Conservation (phyloP, 2,797 vertebrate genomes). For the Gadopsis bispinosus region DNA sequence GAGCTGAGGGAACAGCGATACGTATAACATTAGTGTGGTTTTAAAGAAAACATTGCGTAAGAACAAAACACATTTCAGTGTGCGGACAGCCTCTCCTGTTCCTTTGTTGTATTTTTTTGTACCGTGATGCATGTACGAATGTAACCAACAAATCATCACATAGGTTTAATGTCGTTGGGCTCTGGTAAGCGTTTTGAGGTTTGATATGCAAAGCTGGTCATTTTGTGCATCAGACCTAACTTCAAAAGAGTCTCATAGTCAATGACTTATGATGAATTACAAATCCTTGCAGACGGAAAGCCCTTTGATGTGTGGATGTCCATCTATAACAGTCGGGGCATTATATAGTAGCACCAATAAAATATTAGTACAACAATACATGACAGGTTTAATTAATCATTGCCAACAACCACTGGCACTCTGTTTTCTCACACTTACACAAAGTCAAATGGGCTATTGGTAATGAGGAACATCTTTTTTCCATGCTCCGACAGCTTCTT, state of each 20-base stretch:
- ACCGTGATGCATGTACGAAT: background rate
- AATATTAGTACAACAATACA: conserved; percentile 22
- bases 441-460: conserved; percentile 98
- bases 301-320: conserved; percentile 24
- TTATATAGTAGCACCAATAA: conserved; percentile 27
- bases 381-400: conserved; percentile 40
- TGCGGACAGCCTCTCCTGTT: background rate
- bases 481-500: conserved; percentile 92
- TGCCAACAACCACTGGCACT: conserved; percentile 26
- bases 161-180: conserved; percentile 15
- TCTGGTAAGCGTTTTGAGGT: conserved; percentile 34
- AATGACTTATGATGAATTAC: conserved; percentile 35
- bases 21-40: background rate
- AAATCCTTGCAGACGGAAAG: conserved; percentile 13
- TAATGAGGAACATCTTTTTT: conserved; percentile 99
- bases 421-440: conserved; percentile 88
- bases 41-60: background rate
- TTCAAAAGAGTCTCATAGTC: conserved; percentile 42
- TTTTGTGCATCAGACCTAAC: conserved; percentile 37
- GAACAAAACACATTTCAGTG: background rate
- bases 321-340: conserved; percentile 34
- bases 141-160: conserved; percentile 28
- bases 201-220: conserved; percentile 12
- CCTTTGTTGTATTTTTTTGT: conserved; percentile 1
- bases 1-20: conserved; percentile 2